phyloP scores from a whole-genome alignment of 2,113 vertebrate genomes.

The Hyla sarda region DNA sequence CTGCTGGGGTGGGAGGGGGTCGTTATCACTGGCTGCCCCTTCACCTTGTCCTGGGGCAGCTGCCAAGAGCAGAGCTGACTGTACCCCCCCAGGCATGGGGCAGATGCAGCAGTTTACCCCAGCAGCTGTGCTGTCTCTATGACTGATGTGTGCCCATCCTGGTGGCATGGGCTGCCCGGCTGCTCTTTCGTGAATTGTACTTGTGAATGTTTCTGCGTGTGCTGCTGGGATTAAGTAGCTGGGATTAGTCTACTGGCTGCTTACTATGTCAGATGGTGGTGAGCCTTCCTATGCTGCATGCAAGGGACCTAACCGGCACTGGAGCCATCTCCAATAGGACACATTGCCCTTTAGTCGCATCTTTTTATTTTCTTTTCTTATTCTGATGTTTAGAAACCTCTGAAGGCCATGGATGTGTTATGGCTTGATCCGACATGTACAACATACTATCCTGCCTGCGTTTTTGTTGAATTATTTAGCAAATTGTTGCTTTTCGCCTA shows the following conservation, averaged over 20 bases:
- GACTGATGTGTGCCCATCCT: not conserved
- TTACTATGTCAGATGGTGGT: slow-evolving; percentile 47
- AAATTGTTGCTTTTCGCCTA: too few species aligned
- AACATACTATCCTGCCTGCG: too few species aligned
- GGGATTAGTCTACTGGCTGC: slow-evolving; percentile 55
- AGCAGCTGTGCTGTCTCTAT: not conserved
- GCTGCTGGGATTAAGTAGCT: slow-evolving; percentile 64
- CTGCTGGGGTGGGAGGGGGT: not conserved
- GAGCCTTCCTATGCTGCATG: slow-evolving; percentile 3
- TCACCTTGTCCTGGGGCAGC: not conserved
- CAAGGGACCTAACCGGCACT: slow-evolving; percentile 32
- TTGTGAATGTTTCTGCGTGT: slow-evolving; percentile 47
- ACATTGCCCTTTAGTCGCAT: not conserved
- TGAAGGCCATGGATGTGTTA: not conserved
- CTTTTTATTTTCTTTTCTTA: not conserved
- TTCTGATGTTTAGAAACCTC: not conserved
- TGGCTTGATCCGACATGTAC: not conserved
- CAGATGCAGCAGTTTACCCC: not conserved
- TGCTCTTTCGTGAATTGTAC: slow-evolving; percentile 57
- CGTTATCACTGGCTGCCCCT: not conserved
- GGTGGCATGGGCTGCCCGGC: not conserved
- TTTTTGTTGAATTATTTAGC: too few species aligned
- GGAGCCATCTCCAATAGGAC: not conserved
- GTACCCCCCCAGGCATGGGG: not conserved
- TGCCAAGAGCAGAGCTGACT: not conserved